phyloP scores from a whole-genome alignment of 2,797 vertebrate species.

The Rhinichthys osculus region DNA sequence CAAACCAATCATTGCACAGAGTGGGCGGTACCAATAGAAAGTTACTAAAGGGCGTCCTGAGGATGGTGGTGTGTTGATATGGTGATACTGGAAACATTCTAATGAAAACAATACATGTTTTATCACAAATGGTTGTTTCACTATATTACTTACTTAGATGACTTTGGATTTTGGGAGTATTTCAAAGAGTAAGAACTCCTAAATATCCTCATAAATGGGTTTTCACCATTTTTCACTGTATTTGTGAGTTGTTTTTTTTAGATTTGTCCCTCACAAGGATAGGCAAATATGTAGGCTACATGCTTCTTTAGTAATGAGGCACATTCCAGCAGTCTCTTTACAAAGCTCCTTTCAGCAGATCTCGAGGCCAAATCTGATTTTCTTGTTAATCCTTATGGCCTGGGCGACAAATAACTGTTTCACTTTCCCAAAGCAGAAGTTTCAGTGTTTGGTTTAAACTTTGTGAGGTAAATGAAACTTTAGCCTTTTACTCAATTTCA shows the following conservation, averaged over 20 bases:
- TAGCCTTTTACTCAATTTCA: background rate
- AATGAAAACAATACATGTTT: background rate
- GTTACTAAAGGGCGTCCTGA: conserved; percentile 25
- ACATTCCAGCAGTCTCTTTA: conserved; percentile 72
- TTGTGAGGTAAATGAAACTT: background rate
- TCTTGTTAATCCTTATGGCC: conserved; percentile 68
- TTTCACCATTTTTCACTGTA: background rate
- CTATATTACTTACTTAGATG: background rate
- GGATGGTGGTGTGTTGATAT: background rate
- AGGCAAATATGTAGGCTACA: conserved; percentile 3
- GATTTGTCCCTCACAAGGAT: conserved; percentile 1
- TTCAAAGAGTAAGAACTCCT: background rate
- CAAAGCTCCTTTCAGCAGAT: conserved; percentile 75
- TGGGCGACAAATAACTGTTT: conserved; percentile 52
- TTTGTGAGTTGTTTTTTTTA: background rate
- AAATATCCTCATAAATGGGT: background rate
- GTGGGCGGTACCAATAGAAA: conserved; percentile 21
- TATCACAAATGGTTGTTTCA: background rate
- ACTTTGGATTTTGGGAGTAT: background rate
- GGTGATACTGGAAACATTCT: background rate
- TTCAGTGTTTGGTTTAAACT: background rate
- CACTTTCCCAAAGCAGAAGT: conserved; percentile 4
- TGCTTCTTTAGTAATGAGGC: conserved; percentile 32
- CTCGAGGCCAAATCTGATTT: conserved; percentile 78
- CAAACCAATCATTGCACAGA: conserved; percentile 33